Evolutionary conservation across 2,113 vertebrate species (phyloP), one percentile per base, ranked within the genome.

Genomic region (Harpagus bidentatus): DNA sequence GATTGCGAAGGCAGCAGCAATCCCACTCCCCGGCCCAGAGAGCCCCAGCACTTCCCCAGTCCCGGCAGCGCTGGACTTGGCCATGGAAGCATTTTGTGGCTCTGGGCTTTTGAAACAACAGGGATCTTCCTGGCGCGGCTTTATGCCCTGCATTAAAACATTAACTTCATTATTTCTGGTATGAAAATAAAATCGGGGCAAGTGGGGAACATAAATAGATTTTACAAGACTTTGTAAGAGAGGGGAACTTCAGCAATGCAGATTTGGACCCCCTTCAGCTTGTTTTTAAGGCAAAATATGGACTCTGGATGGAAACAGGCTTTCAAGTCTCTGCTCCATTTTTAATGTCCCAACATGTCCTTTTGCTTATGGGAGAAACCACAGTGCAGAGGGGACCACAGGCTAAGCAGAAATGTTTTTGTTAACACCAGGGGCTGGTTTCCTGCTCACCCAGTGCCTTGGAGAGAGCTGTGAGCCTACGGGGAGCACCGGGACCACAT

Each of bases 261-360:
- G 56, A 6, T 7, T 66, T 13, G 42, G 47, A 52, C 1, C 8
- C 25, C 6, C 9, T 53, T 47, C 52, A 8, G 52, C 13, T n/a
- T 3, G 5, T n/a, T 58, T 71, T 71, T n/a, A 28, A 56, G 59
- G 36, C 34, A 19, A 63, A 81, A 56, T 3, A 0, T 1, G 5
- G 40, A 1, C 26, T 38, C 47, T 14, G 59, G 58, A 3, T 34
- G 38, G 47, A 53, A 81, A 53, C 1, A 3, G 38, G 31, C 48
- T 31, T 19, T 29, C 23, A 4, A 13, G 16, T 2, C 32, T 11
- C 42, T 5, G 47, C 20, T 78, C 17, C 0, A 0, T 5, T 63
- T 55, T 32, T 6, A 31, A 16, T 1, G 16, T 19, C 58, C 31
- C 53, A 6, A 13, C 32, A 2, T 0, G 2, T 15, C 56, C 34